Percentiles rank a stretch among this genome's conserved stretches.
phyloP scores from a whole-genome alignment of 2,797 vertebrate species.

The Phoeniculus purpureus region DNA sequence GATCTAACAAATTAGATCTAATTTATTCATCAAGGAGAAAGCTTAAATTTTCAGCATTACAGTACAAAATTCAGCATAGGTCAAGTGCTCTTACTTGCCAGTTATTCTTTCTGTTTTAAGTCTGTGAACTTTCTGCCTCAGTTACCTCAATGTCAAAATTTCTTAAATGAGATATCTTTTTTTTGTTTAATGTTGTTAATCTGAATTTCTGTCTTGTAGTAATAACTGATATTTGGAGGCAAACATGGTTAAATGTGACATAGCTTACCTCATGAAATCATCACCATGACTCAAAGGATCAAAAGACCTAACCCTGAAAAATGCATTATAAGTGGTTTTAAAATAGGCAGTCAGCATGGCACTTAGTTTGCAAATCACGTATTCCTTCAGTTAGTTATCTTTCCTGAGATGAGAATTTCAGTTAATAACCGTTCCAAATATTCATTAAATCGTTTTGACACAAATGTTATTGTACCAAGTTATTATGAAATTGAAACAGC shows the following conservation, averaged over 20 bases:
- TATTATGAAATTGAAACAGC: background rate
- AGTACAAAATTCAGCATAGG: background rate
- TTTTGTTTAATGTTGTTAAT: background rate
- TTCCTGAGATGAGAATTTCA: background rate
- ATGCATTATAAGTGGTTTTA: background rate
- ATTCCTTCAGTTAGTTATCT: background rate
- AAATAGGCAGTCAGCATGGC: background rate
- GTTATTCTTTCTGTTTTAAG: background rate
- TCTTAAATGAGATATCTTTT: background rate
- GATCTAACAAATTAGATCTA: background rate
- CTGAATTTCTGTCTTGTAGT: background rate
- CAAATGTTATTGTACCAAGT: background rate
- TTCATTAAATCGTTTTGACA: background rate
- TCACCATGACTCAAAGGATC: background rate
- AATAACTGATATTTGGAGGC: background rate
- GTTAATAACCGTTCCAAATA: background rate
- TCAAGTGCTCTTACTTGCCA: background rate
- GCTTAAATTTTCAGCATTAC: background rate
- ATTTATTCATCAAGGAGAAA: background rate
- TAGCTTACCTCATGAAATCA: background rate
- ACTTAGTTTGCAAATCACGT: background rate
- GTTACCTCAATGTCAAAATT: background rate
- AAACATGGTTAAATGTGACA: background rate
- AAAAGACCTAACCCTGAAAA: background rate
- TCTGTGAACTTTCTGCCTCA: background rate